These are phyloP conservation scores for Damaliscus lunatus DNA, from an alignment of 2,113 vertebrate genomes.

Conservation along the genomic window DNA sequence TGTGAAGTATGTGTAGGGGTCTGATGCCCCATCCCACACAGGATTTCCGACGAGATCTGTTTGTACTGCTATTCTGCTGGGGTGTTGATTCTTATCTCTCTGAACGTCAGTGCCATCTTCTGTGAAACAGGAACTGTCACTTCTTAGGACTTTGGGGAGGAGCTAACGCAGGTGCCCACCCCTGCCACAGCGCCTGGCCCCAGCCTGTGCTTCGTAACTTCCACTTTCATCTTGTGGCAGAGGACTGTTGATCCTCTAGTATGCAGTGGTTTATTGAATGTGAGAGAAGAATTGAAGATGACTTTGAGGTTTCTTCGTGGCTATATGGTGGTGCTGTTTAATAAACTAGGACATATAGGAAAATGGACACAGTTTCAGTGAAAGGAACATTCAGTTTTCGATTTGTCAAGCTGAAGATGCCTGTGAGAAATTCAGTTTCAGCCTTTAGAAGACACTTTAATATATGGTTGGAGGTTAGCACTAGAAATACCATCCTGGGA, in stretches of 20 bases:
- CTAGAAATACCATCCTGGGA: neutral
- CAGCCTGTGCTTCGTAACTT: neutral
- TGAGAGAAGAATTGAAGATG: neutral
- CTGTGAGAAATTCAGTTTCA: neutral
- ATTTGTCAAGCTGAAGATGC: neutral
- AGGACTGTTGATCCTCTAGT: neutral
- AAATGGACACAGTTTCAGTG: neutral
- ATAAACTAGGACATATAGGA: neutral
- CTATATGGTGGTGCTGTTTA: neutral
- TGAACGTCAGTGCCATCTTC: neutral
- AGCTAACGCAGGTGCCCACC: neutral
- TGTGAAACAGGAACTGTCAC: neutral
- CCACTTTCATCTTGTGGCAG: neutral
- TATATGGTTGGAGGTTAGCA: neutral
- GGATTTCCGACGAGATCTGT: neutral
- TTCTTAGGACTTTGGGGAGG: neutral
- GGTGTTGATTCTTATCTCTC: neutral
- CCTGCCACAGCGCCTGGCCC: too few relatives aligned
- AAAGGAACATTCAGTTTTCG: neutral
- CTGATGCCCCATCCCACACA: neutral
- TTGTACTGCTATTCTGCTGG: neutral
- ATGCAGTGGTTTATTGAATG: neutral
- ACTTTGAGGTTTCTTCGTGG: neutral
- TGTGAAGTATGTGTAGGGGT: neutral
- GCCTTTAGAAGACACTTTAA: neutral